Base-by-base conservation (phyloP, 2,888 invertebrate species). In the Caenorhabditis sp. region DNA sequence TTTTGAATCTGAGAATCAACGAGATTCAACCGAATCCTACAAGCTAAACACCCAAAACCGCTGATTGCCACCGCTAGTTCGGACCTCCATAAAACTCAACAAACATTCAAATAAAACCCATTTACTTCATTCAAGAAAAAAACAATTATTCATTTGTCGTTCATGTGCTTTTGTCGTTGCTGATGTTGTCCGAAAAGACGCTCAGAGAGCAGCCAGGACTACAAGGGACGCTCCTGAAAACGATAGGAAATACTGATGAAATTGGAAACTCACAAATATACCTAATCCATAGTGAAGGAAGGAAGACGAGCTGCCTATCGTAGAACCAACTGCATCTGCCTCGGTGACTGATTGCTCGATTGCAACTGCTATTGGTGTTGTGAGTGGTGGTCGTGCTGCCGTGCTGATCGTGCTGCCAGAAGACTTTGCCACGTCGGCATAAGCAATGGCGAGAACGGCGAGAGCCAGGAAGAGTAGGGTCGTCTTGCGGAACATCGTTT, bases 401-500 rank as follows among this genome's bases (percentile, higher is more conserved):
- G 31, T 35, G 44, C 12, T 44, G 44, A 14, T 47, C 16, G 47
- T 2, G 47, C 1, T 47, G 5, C 47, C 2, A 1, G n/a, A n/a
- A n/a, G n/a, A 35, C 44, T 3, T 44, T 44, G n/a, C 0, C 10
- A 2, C 5, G 12, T 47, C 47, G n/a, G n/a, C 49, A 49, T 22
- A 22, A 49, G 49, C 49, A 10, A 49, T 49, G 49, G 49, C 10
- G 49, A 49, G 10, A 49, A 49, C 19, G 10, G 19, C 19, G 49
- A 54, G 26, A 54, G 26, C 24, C 54, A 54, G 54, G 54, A 54
- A 54, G 54, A 54, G 26, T 14, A 54, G 10, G 24, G 54, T 54
- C 14, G 54, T 54, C 54, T 54, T 54, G 54, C 54, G 54, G 54
- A 54, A 22, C 54, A 54, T 54, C 24, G 54, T 54, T 54, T 24